A percentile compares a stretch with the other conserved stretches of the same genome.
These are phyloP conservation scores for Ischnus inquisitorius DNA, from an alignment of 2,888 invertebrate species.

Conservation along the genomic window DNA sequence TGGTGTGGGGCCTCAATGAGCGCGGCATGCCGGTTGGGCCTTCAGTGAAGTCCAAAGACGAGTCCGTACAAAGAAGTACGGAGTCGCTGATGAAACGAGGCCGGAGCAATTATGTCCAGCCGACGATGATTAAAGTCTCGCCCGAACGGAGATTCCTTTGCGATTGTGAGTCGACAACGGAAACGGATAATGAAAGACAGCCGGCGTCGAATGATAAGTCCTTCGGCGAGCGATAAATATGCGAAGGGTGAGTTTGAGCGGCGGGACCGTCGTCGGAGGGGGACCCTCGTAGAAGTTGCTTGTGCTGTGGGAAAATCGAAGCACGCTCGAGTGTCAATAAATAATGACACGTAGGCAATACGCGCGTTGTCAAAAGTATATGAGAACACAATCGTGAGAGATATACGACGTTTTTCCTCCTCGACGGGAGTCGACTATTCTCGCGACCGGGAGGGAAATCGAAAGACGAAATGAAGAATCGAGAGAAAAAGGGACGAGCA, in stretches of 20 bases:
- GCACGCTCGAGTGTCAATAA: slow-evolving; percentile 8
- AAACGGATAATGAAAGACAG: slow-evolving; percentile 58
- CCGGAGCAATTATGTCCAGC: slow-evolving; percentile 46
- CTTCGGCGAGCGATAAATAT: slow-evolving; percentile 40
- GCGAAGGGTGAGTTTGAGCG: background rate
- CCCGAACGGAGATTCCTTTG: slow-evolving; percentile 40
- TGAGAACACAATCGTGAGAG: no score
- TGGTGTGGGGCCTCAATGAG: background rate
- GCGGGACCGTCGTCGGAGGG: slow-evolving; percentile 13
- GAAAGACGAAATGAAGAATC: no score
- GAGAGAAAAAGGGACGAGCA: no score
- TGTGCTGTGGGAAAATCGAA: background rate
- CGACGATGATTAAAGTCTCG: slow-evolving; percentile 27
- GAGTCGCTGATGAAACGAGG: slow-evolving; percentile 47
- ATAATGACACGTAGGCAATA: slow-evolving; percentile 7
- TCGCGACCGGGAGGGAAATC: no score
- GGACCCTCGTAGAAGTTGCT: no score
- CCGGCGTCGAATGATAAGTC: slow-evolving; percentile 58
- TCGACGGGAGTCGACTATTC: no score
- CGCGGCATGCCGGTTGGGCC: no score
- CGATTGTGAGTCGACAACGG: slow-evolving; percentile 33
- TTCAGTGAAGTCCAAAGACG: background rate
- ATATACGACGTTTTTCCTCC: no score
- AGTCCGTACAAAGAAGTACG: background rate
- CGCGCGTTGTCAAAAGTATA: no score